Evolutionary conservation across 1,140 invertebrate species (phyloP), one percentile per base, ranked within the genome.

Genomic region (Lucilia sericata): DNA sequence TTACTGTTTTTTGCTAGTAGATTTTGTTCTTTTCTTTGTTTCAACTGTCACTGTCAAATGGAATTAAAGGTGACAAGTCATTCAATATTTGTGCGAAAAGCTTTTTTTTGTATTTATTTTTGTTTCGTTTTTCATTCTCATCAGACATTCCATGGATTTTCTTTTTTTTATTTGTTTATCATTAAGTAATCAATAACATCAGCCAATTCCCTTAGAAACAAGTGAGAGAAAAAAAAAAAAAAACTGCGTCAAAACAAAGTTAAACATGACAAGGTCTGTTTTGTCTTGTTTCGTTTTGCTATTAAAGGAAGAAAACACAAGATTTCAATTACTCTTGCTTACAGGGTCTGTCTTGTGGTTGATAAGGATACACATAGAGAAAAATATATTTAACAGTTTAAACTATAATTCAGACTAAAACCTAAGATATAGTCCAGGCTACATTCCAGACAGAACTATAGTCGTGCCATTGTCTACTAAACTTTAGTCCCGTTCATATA

Each of bases 31-130:
- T 30, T 30, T 60, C 51, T 60, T 8, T 14, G 14, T 17, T 60
- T 60, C 51, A n/a, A 60, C 51, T 60, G 55, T 60, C 55, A 60
- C n/a, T 60, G 55, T 60, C 55, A 60, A 17, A 60, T 60, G 14
- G n/a, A 21, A 10, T 70, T 70, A 70, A 70, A 70, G 65, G 65
- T 70, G 65, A 70, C 65, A 70, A 70, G n/a, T 21, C 65, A 25
- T 70, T 70, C 21, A 70, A 70, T 70, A 8, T 70, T 19, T 21
- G n/a, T 55, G 51, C 10, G 3, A 30, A 42, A 42, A 42, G 42
- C n/a, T n/a, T 60, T 60, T 60, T 60, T 12, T 5, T 14, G 25
- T 30, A 60, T 17, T 17, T 17, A 60, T 60, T 60, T 60, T 60
- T 42, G 5, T 14, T n/a, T 60, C 5, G 2, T 60, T n/a, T 60